These are phyloP conservation scores for Temnothorax curvispinosus DNA, from an alignment of 1,140 invertebrate genomes.

Conservation along the genomic window DNA sequence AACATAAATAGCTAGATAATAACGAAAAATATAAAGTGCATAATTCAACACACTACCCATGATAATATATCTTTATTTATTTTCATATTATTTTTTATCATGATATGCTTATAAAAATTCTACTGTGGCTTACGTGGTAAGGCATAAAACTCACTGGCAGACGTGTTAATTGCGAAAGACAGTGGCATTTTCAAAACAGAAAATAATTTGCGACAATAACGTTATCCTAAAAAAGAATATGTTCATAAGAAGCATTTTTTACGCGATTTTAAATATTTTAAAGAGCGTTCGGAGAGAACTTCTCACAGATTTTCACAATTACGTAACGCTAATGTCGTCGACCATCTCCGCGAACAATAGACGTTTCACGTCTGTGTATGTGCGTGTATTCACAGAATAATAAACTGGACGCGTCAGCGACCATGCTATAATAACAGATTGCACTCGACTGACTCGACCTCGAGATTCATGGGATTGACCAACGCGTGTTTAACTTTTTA, in stretches of 20 bases:
- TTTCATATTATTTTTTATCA: background rate
- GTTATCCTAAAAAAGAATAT: background rate
- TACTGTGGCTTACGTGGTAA: background rate
- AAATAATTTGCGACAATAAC: background rate
- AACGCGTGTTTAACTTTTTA: background rate
- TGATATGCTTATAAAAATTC: background rate
- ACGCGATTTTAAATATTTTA: background rate
- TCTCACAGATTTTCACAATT: background rate
- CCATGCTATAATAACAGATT: background rate
- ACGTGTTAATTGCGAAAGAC: background rate
- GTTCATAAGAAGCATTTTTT: background rate
- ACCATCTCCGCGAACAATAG: background rate
- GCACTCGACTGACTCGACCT: background rate
- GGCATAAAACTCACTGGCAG: background rate
- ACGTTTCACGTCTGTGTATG: background rate
- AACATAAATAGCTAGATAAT: background rate
- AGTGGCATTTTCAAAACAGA: background rate
- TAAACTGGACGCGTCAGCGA: background rate
- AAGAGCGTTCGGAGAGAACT: background rate
- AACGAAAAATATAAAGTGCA: no score
- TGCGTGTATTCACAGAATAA: background rate
- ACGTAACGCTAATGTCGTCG: background rate
- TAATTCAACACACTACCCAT: no score
- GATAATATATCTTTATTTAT: background rate
- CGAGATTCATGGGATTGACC: background rate